phyloP scores from a whole-genome alignment of 2,888 invertebrate species.

The Caradrina kadenii region DNA sequence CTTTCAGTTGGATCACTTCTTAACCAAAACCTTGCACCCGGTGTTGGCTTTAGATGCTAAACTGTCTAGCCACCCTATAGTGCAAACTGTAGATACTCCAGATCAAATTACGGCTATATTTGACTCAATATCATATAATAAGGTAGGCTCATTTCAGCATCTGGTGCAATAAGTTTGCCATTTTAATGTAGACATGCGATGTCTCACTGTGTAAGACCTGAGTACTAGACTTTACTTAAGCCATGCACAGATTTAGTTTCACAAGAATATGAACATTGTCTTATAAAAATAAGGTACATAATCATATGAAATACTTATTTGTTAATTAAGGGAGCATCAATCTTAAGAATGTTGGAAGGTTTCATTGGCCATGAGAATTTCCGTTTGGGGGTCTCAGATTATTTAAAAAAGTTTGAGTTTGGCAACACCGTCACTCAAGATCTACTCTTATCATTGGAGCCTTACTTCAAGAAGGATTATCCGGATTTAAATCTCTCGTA shows the following conservation, averaged over 20 bases:
- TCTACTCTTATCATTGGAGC: conserved; percentile 92
- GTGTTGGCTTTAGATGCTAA: conserved; percentile 95
- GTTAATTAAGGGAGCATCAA: conserved; percentile 93
- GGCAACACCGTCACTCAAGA: conserved; percentile 95
- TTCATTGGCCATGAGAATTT: conserved; percentile 94
- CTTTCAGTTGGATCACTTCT: conserved; percentile 94
- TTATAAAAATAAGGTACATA: too few relatives aligned
- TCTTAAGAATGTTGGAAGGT: conserved; percentile 96
- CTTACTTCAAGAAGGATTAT: conserved; percentile 85
- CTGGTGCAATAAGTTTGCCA: not conserved
- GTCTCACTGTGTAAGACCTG: not conserved
- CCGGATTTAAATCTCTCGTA: conserved; percentile 89
- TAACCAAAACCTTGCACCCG: conserved; percentile 92
- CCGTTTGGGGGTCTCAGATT: conserved; percentile 93
- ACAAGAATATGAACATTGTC: too few relatives aligned
- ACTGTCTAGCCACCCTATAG: conserved; percentile 96
- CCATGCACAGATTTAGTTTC: too few relatives aligned
- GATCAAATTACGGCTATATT: conserved; percentile 98
- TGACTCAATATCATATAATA: conserved; percentile 97
- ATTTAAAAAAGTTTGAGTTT: conserved; percentile 93
- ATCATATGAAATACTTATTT: not conserved
- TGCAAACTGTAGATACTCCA: conserved; percentile 95
- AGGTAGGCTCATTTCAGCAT: conserved; percentile 88
- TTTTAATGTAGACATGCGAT: not conserved
- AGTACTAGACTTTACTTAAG: too few relatives aligned